Evolutionary conservation across 2,797 vertebrate species (phyloP).

Genomic region (Pempheris klunzingeri): DNA sequence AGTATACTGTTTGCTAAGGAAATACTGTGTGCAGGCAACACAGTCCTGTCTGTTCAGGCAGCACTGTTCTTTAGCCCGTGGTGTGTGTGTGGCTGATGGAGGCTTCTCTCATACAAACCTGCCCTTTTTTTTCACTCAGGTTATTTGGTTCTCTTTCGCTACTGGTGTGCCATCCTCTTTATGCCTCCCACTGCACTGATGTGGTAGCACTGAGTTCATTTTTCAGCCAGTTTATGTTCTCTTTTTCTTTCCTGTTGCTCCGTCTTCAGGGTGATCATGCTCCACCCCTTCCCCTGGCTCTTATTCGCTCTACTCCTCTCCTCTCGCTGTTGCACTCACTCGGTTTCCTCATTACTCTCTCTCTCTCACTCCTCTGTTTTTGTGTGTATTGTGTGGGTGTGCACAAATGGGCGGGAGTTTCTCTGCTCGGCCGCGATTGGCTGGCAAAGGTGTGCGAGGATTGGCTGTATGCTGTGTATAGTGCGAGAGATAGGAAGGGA

Average conservation of each 20-base stretch:
- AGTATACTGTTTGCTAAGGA: conserved; percentile 32
- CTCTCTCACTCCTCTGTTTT: conserved; percentile 75
- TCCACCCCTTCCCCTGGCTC: conserved; percentile 71
- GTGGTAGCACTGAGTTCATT: conserved; percentile 37
- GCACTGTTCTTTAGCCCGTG: conserved; percentile 20
- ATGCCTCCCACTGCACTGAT: conserved; percentile 22
- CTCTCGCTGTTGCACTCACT: conserved; percentile 69
- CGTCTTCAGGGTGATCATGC: conserved; percentile 67
- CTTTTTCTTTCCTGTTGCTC: conserved; percentile 69
- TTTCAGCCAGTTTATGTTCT: conserved; percentile 63
- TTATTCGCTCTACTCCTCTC: conserved; percentile 69
- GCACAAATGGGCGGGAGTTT: conserved; percentile 83
- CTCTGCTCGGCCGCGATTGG: conserved; percentile 78
- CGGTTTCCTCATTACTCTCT: conserved; percentile 76
- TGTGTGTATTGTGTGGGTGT: conserved; percentile 85
- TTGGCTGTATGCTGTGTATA: conserved; percentile 77
- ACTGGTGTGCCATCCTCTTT: neutral
- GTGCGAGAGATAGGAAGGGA: conserved; percentile 69
- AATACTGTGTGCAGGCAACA: conserved; percentile 4
- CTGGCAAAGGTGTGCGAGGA: conserved; percentile 73
- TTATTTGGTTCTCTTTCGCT: conserved; percentile 1
- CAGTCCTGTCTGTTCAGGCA: conserved; percentile 38
- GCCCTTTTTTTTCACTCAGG: neutral
- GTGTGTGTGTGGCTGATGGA: conserved; percentile 30
- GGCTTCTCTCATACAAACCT: conserved; percentile 9